phyloP scores from a whole-genome alignment of 1,140 invertebrate genomes.

The Drosophila ironensis region DNA sequence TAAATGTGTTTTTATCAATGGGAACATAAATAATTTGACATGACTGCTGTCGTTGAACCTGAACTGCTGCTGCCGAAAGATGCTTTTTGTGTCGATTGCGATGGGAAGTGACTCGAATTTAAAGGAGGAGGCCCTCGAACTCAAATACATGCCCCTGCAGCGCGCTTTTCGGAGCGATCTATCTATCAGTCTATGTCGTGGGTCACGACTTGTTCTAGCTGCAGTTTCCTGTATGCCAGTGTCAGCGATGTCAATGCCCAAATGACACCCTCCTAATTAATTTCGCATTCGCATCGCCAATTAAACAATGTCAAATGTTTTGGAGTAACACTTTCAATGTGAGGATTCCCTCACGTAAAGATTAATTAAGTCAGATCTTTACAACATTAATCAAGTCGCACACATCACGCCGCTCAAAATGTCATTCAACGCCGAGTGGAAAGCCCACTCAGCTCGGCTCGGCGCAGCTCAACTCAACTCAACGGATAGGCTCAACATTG shows the following conservation, averaged over 20 bases:
- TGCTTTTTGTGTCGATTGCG: conserved; percentile 8
- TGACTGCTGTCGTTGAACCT: conserved; percentile 34
- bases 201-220: conserved; percentile 21
- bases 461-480: conserved; percentile 11
- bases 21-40: conserved; percentile 28
- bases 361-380: conserved; percentile 66
- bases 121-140: conserved; percentile 9
- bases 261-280: conserved; percentile 55
- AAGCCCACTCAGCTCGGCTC: too few relatives aligned
- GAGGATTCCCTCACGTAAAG: conserved; percentile 44
- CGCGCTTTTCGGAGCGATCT: conserved; percentile 7
- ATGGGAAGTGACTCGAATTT: conserved; percentile 16
- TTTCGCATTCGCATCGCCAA: conserved; percentile 31
- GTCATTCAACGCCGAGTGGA: conserved; percentile 57
- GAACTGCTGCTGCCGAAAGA: conserved; percentile 16
- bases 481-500: neutral
- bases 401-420: conserved; percentile 40
- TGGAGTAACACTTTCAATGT: conserved; percentile 23
- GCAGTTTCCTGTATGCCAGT: conserved; percentile 49
- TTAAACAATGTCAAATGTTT: conserved; percentile 64
- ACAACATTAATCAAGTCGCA: conserved; percentile 66
- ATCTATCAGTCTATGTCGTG: neutral
- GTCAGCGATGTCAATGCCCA: conserved; percentile 63
- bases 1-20: conserved; percentile 28
- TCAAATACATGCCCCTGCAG: too few relatives aligned